Percentiles rank a stretch among this genome's conserved stretches.
Conservation (phyloP, 2,888 invertebrate species). For the Rhogogaster chlorosoma region DNA sequence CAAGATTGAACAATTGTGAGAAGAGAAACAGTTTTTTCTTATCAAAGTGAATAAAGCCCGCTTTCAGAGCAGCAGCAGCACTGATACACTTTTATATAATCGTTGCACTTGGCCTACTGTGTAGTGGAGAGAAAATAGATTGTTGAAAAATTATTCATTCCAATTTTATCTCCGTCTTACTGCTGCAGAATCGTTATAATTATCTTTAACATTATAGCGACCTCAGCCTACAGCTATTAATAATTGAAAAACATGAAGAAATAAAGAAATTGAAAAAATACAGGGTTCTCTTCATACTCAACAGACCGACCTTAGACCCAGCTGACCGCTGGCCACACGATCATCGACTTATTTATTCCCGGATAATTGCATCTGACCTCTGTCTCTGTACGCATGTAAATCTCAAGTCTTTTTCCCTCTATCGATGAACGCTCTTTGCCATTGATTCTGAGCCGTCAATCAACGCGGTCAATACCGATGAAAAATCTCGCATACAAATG, state of each 20-base stretch:
- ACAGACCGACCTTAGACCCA: background rate
- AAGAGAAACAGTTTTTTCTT: no score
- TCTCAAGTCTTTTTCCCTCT: background rate
- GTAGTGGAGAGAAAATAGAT: background rate
- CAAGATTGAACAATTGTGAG: no score
- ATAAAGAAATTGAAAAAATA: background rate
- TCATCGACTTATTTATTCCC: background rate
- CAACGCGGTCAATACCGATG: background rate
- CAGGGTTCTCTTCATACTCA: background rate
- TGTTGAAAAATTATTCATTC: background rate
- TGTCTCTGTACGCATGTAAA: background rate
- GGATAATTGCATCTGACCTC: constrained; percentile 8
- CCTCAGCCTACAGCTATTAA: background rate
- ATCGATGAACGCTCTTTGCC: background rate
- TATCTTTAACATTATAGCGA: background rate
- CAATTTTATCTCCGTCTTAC: background rate
- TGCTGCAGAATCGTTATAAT: background rate
- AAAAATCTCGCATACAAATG: background rate
- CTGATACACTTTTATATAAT: background rate
- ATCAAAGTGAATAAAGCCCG: no score
- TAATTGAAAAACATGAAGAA: background rate
- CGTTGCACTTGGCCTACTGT: background rate
- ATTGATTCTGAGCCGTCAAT: background rate
- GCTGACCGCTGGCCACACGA: background rate
- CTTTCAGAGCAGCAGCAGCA: no score